phyloP scores from a whole-genome alignment of 2,113 vertebrate species.

The Castor canadensis region DNA sequence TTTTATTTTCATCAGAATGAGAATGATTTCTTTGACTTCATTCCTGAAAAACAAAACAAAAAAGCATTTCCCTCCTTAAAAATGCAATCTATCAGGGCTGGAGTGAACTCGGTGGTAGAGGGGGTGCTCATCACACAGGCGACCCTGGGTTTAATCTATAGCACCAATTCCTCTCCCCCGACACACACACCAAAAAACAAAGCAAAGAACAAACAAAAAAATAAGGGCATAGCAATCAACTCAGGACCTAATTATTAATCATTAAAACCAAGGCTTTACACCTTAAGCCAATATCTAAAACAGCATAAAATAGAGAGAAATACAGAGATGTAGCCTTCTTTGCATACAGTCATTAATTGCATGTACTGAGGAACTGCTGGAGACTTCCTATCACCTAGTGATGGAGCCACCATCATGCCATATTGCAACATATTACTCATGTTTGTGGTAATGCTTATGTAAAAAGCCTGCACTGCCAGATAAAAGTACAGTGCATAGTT shows the following conservation, averaged over 20 bases:
- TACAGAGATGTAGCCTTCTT: background rate
- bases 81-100: background rate
- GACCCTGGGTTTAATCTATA: background rate
- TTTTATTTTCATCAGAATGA: slow-evolving; percentile 88
- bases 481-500: background rate
- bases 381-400: background rate
- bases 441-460: background rate
- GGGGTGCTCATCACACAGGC: background rate
- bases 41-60: slow-evolving; percentile 81
- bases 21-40: slow-evolving; percentile 87
- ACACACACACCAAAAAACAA: background rate
- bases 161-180: too few relatives aligned
- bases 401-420: background rate
- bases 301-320: background rate
- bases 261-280: background rate
- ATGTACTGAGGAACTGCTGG: background rate
- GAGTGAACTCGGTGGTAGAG: background rate
- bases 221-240: background rate
- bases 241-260: background rate
- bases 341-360: background rate
- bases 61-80: background rate
- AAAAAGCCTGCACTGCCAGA: background rate
- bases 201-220: background rate
- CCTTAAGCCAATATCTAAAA: background rate
- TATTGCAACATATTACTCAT: background rate